Evolutionary conservation across 2,888 invertebrate genomes (phyloP).

Genomic region (Ochropleura plecta): DNA sequence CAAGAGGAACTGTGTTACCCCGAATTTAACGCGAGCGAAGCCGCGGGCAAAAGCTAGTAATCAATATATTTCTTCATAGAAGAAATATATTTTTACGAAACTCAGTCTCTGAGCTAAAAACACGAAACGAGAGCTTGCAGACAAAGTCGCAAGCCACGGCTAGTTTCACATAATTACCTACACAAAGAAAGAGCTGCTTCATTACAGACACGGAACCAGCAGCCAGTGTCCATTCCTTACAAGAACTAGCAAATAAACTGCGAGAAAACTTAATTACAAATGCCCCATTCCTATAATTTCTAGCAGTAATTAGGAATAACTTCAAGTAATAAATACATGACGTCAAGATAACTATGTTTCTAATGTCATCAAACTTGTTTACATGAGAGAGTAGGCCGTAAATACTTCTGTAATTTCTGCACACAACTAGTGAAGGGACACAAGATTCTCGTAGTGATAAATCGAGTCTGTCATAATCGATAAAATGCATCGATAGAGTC

Average conservation of each 20-base stretch:
- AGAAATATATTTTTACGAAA: neutral
- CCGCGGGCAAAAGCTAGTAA: no score
- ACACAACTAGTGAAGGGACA: slow-evolving; percentile 59
- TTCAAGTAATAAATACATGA: slow-evolving; percentile 62
- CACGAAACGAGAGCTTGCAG: neutral
- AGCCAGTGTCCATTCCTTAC: slow-evolving; percentile 35
- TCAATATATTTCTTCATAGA: no score
- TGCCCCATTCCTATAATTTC: slow-evolving; percentile 52
- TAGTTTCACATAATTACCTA: neutral
- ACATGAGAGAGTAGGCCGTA: slow-evolving; percentile 69
- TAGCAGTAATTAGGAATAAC: slow-evolving; percentile 65
- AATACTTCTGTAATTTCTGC: slow-evolving; percentile 70
- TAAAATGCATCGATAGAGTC: slow-evolving; percentile 60
- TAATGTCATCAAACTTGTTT: slow-evolving; percentile 68
- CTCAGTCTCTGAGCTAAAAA: neutral
- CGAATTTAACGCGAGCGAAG: no score
- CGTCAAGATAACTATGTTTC: slow-evolving; percentile 56
- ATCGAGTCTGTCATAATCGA: slow-evolving; percentile 61
- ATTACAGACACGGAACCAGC: slow-evolving; percentile 37
- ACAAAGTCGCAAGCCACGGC: neutral
- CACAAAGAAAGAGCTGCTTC: slow-evolving; percentile 14
- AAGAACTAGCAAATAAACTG: slow-evolving; percentile 24
- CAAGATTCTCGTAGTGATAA: slow-evolving; percentile 47
- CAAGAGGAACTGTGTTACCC: no score
- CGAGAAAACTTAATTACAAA: slow-evolving; percentile 58